Evolutionary conservation across 2,113 vertebrate species (phyloP), one percentile per base, ranked within the genome.

Genomic region (Tenrec ecaudatus): DNA sequence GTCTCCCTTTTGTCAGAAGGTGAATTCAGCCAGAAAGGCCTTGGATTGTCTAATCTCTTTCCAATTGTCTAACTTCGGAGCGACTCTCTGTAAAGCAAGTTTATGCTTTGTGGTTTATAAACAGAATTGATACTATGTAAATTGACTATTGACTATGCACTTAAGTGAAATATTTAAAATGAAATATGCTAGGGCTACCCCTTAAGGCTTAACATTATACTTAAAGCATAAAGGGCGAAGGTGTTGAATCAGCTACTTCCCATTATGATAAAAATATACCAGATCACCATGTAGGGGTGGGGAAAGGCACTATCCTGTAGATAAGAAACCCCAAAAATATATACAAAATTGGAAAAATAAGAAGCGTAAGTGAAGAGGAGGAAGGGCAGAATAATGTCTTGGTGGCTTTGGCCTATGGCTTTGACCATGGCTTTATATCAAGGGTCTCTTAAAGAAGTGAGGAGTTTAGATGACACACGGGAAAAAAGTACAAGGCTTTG

Each of bases 81-180:
- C 68, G 82, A 19, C 31, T 91, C 78, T 53, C 79, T 93, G 92
- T 85, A 79, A 93, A 94, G 79, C 82, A 92, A 88, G 36, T 77
- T 88, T 89, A 82, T 62, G 58, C 68, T 95, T 86, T 79, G 53
- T 89, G 79, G 81, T 94, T 91, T 90, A 90, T 82, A 80, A 87
- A 69, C 64, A 76, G 85, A 95, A 71, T 69, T 82, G 69, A 80
- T 88, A 33, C 68, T n/a, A 47, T 83, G 66, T 62, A 91, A 90
- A 78, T 77, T 82, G 43, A 33, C 36, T 92, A 82, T 82, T 79
- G 94, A 93, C 80, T 86, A 53, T 86, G 14, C 9, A 83, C 33
- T 90, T 90, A 88, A 85, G 20, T 33, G 19, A 36, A 76, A 29
- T 88, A 80, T 90, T 96, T 94, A 71, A 94, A 93, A 94, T 14